Evolutionary conservation across 53 echinoderm and acorn worm genomes (phyloP).

Genomic region (Echinometra lucunter): DNA sequence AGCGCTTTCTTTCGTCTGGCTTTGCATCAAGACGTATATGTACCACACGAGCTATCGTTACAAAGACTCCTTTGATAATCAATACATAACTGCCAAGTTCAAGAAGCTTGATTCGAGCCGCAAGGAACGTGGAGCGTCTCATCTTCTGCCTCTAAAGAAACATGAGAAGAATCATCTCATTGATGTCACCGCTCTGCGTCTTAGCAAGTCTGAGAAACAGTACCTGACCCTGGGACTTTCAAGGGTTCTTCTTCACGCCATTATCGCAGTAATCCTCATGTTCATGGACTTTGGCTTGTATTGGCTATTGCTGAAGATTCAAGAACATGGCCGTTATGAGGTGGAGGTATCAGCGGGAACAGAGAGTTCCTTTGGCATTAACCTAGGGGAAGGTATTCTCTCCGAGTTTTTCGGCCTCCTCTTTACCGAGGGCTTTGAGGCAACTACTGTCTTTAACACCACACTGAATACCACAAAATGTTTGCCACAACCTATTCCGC

Average conservation of each 20-base stretch:
- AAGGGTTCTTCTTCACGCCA: slow-evolving; percentile 81
- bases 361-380: slow-evolving; percentile 65
- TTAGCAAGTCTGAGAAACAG: slow-evolving; percentile 82
- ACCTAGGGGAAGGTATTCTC: slow-evolving; percentile 61
- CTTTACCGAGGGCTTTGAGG: slow-evolving; percentile 84
- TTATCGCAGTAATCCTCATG: slow-evolving; percentile 82
- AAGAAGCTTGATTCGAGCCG: slow-evolving; percentile 83
- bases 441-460: slow-evolving; percentile 74
- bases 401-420: slow-evolving; percentile 40
- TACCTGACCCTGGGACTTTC: slow-evolving; percentile 82
- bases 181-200: slow-evolving; percentile 75
- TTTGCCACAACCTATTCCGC: slow-evolving; percentile 28
- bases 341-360: slow-evolving; percentile 74
- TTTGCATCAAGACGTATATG: slow-evolving; percentile 81
- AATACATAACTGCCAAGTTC: slow-evolving; percentile 85
- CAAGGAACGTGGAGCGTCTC: slow-evolving; percentile 68
- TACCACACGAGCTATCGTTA: slow-evolving; percentile 91
- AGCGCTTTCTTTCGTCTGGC: slow-evolving; percentile 87
- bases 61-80: slow-evolving; percentile 92
- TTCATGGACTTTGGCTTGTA: slow-evolving; percentile 86
- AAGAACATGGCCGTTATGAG: slow-evolving; percentile 81
- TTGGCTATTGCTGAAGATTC: slow-evolving; percentile 79
- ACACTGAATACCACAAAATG: slow-evolving; percentile 77
- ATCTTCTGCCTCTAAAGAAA: slow-evolving; percentile 89
- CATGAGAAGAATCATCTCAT: slow-evolving; percentile 79